phyloP scores from a whole-genome alignment of 1,140 invertebrate species.

The Apis mellifera region Amel_HAv3.1 CM009931.2:12977001-12977500 shows the following conservation, averaged over 20 bases:
- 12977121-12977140: no score
- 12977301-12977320: slow-evolving; percentile 34
- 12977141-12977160: no score
- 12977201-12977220: no score
- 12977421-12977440: slow-evolving; percentile 42
- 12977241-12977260: not conserved
- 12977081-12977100: no score
- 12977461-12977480: not conserved
- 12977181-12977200: no score
- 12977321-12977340: slow-evolving; percentile 5
- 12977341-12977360: slow-evolving; percentile 50
- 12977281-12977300: slow-evolving; percentile 37
- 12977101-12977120: no score
- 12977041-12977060: no score
- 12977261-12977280: not conserved
- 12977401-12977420: slow-evolving; percentile 58
- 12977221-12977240: no score
- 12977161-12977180: no score
- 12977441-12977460: slow-evolving; percentile 8
- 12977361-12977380: slow-evolving; percentile 69
- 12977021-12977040: no score
- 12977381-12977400: slow-evolving; percentile 63
- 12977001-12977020: no score
- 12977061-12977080: no score
- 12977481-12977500: slow-evolving; percentile 35